These are phyloP conservation scores for Cyanoramphus novaezelandiae DNA, from an alignment of 2,113 vertebrate genomes.

Conservation along the genomic window DNA sequence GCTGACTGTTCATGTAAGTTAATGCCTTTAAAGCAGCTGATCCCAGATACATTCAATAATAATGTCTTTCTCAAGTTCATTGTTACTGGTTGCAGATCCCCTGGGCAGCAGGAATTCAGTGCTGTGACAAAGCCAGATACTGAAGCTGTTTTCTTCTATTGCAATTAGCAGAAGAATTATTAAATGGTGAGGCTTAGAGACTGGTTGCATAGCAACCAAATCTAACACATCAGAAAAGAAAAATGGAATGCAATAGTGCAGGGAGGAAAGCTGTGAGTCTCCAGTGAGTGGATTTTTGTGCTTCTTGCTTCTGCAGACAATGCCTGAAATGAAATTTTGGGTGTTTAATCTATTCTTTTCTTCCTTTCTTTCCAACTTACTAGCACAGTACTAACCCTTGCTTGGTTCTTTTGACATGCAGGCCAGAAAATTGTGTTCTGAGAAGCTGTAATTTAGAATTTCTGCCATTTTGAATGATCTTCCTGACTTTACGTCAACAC, in stretches of 20 bases:
- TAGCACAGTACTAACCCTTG: not conserved
- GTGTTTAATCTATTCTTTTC: not conserved
- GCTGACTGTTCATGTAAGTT: not conserved
- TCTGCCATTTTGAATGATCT: not conserved
- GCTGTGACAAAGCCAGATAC: not conserved
- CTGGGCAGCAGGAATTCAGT: not conserved
- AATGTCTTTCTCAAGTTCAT: not conserved
- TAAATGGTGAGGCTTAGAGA: slow-evolving; percentile 43
- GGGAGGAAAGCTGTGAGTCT: not conserved
- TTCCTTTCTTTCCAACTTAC: not conserved
- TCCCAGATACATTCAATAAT: not conserved
- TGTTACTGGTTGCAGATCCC: not conserved
- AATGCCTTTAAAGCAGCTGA: not conserved
- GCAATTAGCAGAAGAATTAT: slow-evolving; percentile 53
- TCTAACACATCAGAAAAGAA: slow-evolving; percentile 61
- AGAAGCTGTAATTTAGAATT: not conserved
- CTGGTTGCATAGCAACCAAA: slow-evolving; percentile 70
- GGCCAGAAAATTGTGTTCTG: not conserved
- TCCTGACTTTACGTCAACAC: not conserved
- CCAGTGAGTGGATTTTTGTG: not conserved
- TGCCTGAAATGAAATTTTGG: not conserved
- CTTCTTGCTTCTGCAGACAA: not conserved
- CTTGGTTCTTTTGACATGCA: not conserved
- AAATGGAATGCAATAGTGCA: slow-evolving; percentile 17
- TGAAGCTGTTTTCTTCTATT: slow-evolving; percentile 32